These are phyloP conservation scores for Sminthurinus signatus DNA, from an alignment of 1,140 invertebrate genomes.

Conservation along the genomic window DNA sequence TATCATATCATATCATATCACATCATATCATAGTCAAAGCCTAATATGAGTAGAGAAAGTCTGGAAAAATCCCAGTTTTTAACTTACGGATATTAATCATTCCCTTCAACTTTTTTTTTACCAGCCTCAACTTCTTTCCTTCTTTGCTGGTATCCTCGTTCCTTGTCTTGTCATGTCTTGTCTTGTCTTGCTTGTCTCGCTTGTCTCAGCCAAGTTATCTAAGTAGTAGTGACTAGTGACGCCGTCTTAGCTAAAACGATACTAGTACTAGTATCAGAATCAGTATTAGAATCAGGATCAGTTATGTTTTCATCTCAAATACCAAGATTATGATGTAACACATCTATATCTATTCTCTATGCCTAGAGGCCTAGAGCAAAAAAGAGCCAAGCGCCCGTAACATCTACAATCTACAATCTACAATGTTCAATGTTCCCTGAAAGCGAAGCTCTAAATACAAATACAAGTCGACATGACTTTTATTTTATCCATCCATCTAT, in stretches of 20 bases:
- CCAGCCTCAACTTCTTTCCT: neutral
- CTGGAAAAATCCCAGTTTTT: conserved; percentile 26
- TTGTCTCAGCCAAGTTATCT: conserved; percentile 4
- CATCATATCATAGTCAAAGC: too few species aligned
- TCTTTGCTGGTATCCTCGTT: neutral
- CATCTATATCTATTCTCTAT: neutral
- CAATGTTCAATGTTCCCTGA: too few species aligned
- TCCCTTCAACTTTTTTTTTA: conserved; percentile 16
- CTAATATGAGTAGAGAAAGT: too few species aligned
- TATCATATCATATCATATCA: too few species aligned
- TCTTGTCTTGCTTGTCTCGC: too few species aligned
- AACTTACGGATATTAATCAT: conserved; percentile 29
- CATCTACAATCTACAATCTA: too few species aligned
- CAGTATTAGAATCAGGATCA: neutral
- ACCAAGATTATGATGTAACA: too few species aligned
- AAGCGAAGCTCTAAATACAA: too few species aligned
- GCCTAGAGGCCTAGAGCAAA: neutral
- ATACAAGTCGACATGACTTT: too few species aligned
- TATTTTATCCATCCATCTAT: too few species aligned
- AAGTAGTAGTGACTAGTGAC: conserved; percentile 6
- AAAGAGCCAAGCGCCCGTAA: too few species aligned
- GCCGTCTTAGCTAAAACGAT: too few species aligned
- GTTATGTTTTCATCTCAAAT: neutral
- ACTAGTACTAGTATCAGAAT: neutral
- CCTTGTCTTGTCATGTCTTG: neutral